Conservation (phyloP, 2,888 invertebrate genomes). For the Drosophila anomalata region DNA sequence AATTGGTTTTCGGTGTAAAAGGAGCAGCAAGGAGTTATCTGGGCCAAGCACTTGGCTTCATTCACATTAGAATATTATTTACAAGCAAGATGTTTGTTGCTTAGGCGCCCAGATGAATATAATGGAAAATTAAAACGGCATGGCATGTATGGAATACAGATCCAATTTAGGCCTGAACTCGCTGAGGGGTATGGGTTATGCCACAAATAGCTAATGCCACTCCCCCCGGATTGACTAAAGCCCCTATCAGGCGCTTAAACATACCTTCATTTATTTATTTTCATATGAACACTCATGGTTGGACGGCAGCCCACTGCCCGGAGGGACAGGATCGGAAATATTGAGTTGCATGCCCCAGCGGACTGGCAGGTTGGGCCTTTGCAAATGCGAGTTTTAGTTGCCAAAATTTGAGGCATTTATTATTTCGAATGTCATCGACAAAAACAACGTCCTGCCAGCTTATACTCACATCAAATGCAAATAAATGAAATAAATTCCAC, state of each 20-base stretch:
- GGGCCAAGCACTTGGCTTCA: neutral
- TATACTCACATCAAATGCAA: conserved; percentile 48
- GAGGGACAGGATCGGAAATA: neutral
- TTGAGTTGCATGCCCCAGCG: conserved; percentile 5
- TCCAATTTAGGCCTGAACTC: too few relatives aligned
- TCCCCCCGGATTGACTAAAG: neutral
- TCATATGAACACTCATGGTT: neutral
- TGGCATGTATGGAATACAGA: too few relatives aligned
- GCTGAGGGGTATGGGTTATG: neutral
- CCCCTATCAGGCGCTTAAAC: neutral
- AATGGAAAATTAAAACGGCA: neutral
- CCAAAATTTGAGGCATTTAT: conserved; percentile 44
- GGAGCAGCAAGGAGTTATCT: neutral
- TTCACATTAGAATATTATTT: neutral
- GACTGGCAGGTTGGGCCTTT: conserved; percentile 22
- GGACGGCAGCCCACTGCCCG: too few relatives aligned
- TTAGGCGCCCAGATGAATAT: neutral
- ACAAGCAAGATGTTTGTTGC: neutral
- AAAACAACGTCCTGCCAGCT: conserved; percentile 40
- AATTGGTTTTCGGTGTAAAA: neutral
- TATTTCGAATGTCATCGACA: conserved; percentile 53
- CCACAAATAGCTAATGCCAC: neutral
- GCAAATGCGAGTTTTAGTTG: conserved; percentile 35
- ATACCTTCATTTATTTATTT: conserved; percentile 1
- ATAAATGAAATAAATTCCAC: conserved; percentile 38